Base-by-base conservation (phyloP, 2,113 vertebrate species). In the Sinocyclocheilus anshuiensis region DNA sequence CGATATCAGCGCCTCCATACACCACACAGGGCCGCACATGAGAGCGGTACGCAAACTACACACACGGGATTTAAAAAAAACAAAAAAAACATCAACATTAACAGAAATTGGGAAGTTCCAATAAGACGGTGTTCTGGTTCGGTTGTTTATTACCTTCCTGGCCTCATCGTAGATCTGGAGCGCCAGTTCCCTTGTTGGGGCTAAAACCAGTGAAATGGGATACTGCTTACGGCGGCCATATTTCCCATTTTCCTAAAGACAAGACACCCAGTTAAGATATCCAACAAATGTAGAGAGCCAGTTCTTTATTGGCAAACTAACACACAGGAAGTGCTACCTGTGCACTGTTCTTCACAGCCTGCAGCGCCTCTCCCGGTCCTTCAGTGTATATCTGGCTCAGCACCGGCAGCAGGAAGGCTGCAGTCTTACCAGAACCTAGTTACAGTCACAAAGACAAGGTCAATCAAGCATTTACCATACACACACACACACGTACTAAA, bases 131-230 rank as follows among this genome's bases (percentile, higher is more conserved):
- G 24, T 6, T 26, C 24, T 65, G 63, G 63, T 29, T 16, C n/a
- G n/a, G 10, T 29, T 53, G 10, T 29, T 53, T 3, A 48, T 86
- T 92, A 98, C 97, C 96, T 99, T 99, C 89, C 98, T 95, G 91
- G 97, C 96, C 92, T 99, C 98, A 84, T 99, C 98, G 39, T 99
- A 98, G 86, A 99, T 99, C 93, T 99, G 98, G 50, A 98, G 95
- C 12, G 97, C 97, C 92, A 99, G 88, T 89, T 99, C 97, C 94
- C 98, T 95, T 42, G 98, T 99, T 24, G 98, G 98, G 90, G 98
- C 98, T 91, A 99, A 94, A 1, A 99, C 96, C 92, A 99, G 93
- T 0, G 98, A 97, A 78, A 99, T 96, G 71, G 98, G 98, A 48
- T 95, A 99, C 92, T 99, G 97, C 91, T 99, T 99, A 88, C 98